Evolutionary conservation across 2,797 vertebrate species (phyloP).

Genomic region (Catostomus latipinnis): DNA sequence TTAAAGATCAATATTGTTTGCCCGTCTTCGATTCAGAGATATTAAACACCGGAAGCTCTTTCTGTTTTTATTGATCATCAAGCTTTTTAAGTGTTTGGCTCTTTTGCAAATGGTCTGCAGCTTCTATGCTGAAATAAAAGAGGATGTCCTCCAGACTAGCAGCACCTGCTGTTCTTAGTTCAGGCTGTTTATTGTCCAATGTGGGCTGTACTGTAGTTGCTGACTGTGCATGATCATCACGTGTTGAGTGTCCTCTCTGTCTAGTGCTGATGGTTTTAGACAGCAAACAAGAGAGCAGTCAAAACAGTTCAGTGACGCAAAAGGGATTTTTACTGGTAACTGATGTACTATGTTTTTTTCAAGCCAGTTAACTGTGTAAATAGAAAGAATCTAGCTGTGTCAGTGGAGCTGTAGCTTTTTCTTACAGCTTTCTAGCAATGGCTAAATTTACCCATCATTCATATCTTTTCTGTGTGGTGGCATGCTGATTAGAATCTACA

Average conservation of each 20-base stretch:
- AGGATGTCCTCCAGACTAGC: neutral
- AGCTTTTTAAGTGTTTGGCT: neutral
- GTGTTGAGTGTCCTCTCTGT: constrained; percentile 11
- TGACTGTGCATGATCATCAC: constrained; percentile 27
- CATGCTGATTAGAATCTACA: no score
- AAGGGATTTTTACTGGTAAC: neutral
- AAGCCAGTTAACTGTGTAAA: neutral
- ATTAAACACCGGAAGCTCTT: no score
- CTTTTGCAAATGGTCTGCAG: neutral
- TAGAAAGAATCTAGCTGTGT: neutral
- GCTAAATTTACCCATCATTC: neutral
- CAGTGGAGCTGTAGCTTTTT: constrained; percentile 1
- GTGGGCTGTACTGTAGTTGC: constrained; percentile 3
- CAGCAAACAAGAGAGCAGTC: neutral
- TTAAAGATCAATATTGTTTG: no score
- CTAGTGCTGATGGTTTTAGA: neutral
- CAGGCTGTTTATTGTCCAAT: neutral
- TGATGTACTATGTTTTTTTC: neutral
- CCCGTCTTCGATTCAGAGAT: no score
- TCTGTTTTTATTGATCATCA: neutral
- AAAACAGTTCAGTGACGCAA: neutral
- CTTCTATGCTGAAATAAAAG: neutral
- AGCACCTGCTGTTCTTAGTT: constrained; percentile 11
- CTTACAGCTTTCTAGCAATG: neutral
- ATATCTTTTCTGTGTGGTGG: neutral